phyloP scores from a whole-genome alignment of 2,797 vertebrate genomes.

The Hypotaenidia philippensis region DNA sequence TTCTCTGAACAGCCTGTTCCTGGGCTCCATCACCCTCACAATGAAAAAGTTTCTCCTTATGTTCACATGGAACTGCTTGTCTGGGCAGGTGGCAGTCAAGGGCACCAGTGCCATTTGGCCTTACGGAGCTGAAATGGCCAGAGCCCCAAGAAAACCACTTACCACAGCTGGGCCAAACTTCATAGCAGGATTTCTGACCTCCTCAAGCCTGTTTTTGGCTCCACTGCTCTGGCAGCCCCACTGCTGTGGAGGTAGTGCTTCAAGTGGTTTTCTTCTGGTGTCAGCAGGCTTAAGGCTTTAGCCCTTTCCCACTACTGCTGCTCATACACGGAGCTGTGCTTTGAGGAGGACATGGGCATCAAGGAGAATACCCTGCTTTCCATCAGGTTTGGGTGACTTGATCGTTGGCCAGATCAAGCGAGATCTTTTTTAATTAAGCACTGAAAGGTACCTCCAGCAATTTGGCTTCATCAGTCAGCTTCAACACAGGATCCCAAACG shows the following conservation, averaged over 20 bases:
- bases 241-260: not conserved
- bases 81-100: accelerated
- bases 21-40: too few species aligned
- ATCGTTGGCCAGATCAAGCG: accelerated
- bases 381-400: not conserved
- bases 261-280: not conserved
- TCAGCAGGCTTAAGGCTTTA: not conserved
- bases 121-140: not conserved
- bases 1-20: too few species aligned
- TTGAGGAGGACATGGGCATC: accelerated
- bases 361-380: not conserved
- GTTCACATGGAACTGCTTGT: not conserved
- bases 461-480: not conserved
- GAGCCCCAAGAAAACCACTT: not conserved
- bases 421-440: not conserved
- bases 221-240: accelerated
- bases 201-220: not conserved
- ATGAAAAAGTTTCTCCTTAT: too few species aligned
- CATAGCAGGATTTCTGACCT: not conserved
- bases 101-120: not conserved
- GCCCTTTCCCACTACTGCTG: not conserved
- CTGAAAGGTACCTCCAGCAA: not conserved
- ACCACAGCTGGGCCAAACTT: not conserved
- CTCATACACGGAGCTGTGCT: not conserved
- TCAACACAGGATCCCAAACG: not conserved